Percentiles rank a stretch among this genome's conserved stretches.
Evolutionary conservation across 1,140 invertebrate species (phyloP).

Genomic region (Achatina immaculata): DNA sequence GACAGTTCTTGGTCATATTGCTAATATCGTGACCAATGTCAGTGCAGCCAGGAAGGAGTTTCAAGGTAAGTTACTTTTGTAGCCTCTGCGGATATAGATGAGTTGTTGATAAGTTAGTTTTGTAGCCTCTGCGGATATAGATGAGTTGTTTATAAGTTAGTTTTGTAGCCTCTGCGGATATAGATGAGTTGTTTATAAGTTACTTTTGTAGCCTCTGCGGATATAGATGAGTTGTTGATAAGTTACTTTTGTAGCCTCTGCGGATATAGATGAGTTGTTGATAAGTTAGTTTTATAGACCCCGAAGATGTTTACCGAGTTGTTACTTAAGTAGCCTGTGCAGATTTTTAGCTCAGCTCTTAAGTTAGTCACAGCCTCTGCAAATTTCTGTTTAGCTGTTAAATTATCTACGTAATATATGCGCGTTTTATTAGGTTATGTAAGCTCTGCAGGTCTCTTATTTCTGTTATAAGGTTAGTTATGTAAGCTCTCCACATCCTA

Average conservation of each 20-base stretch:
- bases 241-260: background rate
- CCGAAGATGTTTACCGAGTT: no score
- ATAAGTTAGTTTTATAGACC: no score
- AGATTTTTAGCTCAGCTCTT: no score
- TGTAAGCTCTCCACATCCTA: no score
- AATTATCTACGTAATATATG: no score
- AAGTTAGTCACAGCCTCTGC: no score
- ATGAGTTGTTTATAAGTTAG: background rate
- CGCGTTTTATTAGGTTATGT: no score
- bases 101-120: background rate
- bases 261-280: background rate
- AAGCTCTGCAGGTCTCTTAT: no score
- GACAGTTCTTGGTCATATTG: slow-evolving; percentile 70
- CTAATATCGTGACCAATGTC: slow-evolving; percentile 70
- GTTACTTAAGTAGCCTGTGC: no score
- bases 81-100: background rate
- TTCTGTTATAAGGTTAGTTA: no score
- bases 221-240: background rate
- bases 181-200: background rate
- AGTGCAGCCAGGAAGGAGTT: slow-evolving; percentile 71
- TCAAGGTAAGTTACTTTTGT: slow-evolving; percentile 65
- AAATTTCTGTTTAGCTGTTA: no score
- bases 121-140: background rate
- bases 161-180: background rate
- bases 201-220: background rate